phyloP scores from a whole-genome alignment of 2,113 vertebrate species.

The Sapayoa aenigma region DNA sequence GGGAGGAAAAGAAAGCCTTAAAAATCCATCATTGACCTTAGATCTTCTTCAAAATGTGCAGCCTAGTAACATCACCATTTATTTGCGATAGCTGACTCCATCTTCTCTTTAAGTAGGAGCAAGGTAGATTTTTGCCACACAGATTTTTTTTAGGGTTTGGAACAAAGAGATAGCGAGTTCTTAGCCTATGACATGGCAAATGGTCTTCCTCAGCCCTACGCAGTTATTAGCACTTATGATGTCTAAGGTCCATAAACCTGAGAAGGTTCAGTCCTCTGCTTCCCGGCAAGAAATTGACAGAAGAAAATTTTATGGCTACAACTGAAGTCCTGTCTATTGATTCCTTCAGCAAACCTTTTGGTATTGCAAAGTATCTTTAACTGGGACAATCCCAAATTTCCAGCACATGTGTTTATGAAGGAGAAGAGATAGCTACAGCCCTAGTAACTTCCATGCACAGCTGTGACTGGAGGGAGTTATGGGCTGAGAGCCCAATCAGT shows the following conservation, averaged over 20 bases:
- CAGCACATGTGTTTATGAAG: not conserved
- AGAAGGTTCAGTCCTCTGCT: not conserved
- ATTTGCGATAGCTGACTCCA: not conserved
- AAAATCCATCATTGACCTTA: not conserved
- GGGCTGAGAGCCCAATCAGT: constrained; percentile 49
- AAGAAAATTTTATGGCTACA: not conserved
- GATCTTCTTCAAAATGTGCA: not conserved
- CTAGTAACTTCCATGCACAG: constrained; percentile 45
- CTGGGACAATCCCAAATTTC: not conserved
- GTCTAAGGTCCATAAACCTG: not conserved
- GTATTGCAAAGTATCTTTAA: not conserved
- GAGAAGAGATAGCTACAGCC: constrained; percentile 4
- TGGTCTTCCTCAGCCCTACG: not conserved
- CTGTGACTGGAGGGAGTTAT: constrained; percentile 38
- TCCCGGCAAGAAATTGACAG: not conserved
- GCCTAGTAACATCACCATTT: not conserved
- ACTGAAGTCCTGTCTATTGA: not conserved
- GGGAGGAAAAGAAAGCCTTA: not conserved
- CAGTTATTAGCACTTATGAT: rapidly evolving
- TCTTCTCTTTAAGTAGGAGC: not conserved
- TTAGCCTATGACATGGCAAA: not conserved
- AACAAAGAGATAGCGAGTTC: not conserved
- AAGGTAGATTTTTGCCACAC: not conserved
- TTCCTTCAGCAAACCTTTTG: not conserved
- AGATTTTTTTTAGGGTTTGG: not conserved